Base-by-base conservation (phyloP, 1,140 invertebrate species). In the Asobara japonica region DNA sequence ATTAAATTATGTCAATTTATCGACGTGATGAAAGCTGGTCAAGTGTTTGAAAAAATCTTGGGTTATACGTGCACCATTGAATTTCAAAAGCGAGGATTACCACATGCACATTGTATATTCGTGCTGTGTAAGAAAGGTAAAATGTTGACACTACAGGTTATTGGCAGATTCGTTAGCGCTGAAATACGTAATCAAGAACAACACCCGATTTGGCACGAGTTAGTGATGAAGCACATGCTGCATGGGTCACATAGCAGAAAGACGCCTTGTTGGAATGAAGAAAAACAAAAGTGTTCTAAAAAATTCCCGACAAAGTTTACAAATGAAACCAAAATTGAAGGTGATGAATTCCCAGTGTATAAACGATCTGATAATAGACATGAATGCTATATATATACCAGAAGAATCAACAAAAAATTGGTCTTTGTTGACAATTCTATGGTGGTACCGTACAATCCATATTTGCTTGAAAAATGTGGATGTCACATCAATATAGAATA, bases 141-240 rank as follows among this genome's bases (percentile, higher is more conserved):
- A 7, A 33, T 33, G 11, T n/a, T 13, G n/a, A 71, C 18, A 3
- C 10, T n/a, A 36, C 22, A 71, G 29, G 1, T n/a, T 22, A 27
- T 72, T 18, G 71, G 69, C 22, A 31, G 66, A 61, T 16, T 66
- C 13, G 65, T 73, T 27, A n/a, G 13, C 13, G 72, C 60, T 11
- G 66, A 73, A 69, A 73, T 73, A 30, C 72, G 36, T 3, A n/a
- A 73, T 10, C 41, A 10, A 65, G 33, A 64, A n/a, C 5, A 36
- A 31, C 16, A 16, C 36, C 56, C 45, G 16, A 4, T 7, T 20
- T 36, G 66, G 4, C 41, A 36, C 18, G 45, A 66, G n/a, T 33
- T 72, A 25, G 64, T 72, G 1, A 72, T 66, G 56, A 27, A 72
- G 62, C 41, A 41, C 20, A 69, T 73, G 65, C 36, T 68, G 41